Evolutionary conservation across 2,113 vertebrate genomes (phyloP).

Genomic region (Megaceryle torquata): DNA sequence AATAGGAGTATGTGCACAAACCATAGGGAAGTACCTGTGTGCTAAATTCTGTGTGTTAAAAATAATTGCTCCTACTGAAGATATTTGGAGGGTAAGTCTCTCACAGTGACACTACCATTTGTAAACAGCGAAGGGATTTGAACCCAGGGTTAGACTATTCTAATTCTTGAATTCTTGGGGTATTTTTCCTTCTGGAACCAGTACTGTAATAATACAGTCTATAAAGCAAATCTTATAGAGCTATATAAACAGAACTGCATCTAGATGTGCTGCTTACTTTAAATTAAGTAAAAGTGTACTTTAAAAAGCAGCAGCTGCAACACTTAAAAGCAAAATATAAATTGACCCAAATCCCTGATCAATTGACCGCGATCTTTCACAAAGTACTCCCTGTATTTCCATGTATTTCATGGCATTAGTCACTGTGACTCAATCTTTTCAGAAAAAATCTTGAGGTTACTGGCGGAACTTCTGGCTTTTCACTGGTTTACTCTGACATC

Average conservation of each 20-base stretch:
- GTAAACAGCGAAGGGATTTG: not conserved
- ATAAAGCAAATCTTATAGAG: not conserved
- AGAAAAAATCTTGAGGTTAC: slow-evolving; percentile 9
- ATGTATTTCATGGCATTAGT: not conserved
- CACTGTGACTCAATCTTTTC: not conserved
- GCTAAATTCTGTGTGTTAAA: not conserved
- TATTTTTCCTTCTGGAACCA: not conserved
- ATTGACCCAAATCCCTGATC: not conserved
- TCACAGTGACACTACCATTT: not conserved
- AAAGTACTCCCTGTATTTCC: not conserved
- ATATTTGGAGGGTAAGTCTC: not conserved
- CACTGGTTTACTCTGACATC: not conserved
- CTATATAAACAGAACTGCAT: not conserved
- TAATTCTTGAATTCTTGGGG: not conserved
- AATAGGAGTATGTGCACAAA: not conserved
- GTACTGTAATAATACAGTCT: not conserved
- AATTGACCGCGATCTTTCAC: not conserved
- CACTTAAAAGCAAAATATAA: not conserved
- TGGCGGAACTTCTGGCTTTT: slow-evolving; percentile 33
- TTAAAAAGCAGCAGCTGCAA: slow-evolving; percentile 1
- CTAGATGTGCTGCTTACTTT: slow-evolving; percentile 2
- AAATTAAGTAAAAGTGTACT: not conserved
- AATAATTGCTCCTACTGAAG: not conserved
- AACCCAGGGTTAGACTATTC: not conserved
- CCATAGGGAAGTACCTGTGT: not conserved